Conservation (phyloP, 2,113 vertebrate species). For the Apteryx owenii region DNA sequence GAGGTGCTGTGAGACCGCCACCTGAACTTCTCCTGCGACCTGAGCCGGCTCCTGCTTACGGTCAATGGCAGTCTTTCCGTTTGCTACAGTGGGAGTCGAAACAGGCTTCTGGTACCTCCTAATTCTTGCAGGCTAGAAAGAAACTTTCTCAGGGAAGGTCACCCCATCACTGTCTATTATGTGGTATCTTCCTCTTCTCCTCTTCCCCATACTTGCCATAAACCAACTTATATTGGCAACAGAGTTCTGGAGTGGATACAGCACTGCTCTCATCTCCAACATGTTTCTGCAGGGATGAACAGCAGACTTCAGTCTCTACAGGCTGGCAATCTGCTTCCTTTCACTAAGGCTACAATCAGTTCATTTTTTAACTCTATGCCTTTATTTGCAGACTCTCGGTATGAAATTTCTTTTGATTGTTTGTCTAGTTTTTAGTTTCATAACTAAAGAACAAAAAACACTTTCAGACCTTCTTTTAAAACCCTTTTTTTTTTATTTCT, state of each 20-base stretch:
- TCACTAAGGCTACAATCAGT: not conserved
- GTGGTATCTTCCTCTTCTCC: not conserved
- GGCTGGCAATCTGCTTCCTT: not conserved
- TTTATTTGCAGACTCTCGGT: conserved; percentile 36
- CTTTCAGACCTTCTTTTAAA: conserved; percentile 47
- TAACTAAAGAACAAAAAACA: conserved; percentile 66
- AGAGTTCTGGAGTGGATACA: not conserved
- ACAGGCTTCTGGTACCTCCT: not conserved
- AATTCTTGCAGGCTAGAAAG: not conserved
- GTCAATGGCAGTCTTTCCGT: not conserved
- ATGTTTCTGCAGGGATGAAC: not conserved
- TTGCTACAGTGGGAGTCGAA: not conserved
- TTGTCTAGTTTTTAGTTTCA: conserved; percentile 70
- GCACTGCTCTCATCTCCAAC: not conserved
- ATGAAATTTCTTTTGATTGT: conserved; percentile 54
- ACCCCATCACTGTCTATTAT: not conserved
- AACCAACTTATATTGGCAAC: not conserved
- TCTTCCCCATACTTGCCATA: not conserved
- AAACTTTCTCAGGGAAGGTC: not conserved
- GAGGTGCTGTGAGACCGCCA: not conserved
- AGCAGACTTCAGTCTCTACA: not conserved
- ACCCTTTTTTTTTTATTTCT: not conserved
- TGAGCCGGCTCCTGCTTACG: not conserved
- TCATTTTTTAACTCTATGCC: conserved; percentile 11
- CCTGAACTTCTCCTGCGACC: not conserved